Conservation (phyloP, 2,113 vertebrate species). For the Acrocephalus kingi region DNA sequence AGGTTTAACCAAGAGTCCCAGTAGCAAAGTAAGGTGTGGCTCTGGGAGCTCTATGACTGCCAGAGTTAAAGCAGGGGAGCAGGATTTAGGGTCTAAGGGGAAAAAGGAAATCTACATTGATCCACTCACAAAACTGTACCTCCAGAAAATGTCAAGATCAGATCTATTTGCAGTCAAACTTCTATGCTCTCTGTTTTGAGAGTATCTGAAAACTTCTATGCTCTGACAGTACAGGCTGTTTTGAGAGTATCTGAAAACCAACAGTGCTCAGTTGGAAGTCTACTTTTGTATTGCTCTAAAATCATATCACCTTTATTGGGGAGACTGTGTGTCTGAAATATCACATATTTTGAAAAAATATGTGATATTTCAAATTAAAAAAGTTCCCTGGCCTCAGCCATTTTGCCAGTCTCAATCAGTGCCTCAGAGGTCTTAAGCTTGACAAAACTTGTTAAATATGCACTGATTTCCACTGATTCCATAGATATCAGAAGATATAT, state of each 20-base stretch:
- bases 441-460: neutral
- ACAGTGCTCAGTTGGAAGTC: neutral
- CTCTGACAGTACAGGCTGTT: neutral
- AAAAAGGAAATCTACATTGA: neutral
- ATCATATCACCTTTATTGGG: neutral
- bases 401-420: neutral
- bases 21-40: neutral
- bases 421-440: neutral
- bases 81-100: neutral
- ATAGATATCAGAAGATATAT: neutral
- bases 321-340: neutral
- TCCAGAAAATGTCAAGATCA: neutral
- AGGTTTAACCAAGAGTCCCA: neutral
- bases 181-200: neutral
- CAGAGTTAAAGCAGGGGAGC: neutral
- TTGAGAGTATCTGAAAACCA: neutral
- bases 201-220: neutral
- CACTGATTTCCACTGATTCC: neutral
- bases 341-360: neutral
- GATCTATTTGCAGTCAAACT: neutral
- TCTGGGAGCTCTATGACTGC: neutral
- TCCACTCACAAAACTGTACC: neutral
- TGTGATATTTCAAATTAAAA: neutral
- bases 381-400: neutral
- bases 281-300: neutral